Conservation (phyloP, 2,797 vertebrate species). For the Vireo griseus region DNA sequence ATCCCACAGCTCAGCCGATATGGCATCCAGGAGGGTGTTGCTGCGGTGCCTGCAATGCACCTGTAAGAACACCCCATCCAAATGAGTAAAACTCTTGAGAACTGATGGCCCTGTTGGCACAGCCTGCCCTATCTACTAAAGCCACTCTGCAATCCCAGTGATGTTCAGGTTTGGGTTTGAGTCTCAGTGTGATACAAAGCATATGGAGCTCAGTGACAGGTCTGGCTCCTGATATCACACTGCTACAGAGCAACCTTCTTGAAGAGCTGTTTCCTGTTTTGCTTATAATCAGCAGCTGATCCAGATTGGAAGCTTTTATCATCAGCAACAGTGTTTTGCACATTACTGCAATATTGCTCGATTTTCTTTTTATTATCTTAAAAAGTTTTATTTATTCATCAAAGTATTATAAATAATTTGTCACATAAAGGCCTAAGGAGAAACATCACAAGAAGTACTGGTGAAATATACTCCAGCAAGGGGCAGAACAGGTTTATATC, state of each 20-base stretch:
- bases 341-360: background rate
- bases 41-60: background rate
- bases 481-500: background rate
- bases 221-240: background rate
- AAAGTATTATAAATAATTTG: background rate
- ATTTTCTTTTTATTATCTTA: background rate
- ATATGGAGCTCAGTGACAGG: background rate
- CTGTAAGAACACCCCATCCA: background rate
- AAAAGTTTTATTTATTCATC: background rate
- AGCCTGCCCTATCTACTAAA: background rate
- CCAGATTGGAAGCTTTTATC: background rate
- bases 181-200: background rate
- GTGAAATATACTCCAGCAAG: background rate
- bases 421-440: background rate
- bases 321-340: background rate
- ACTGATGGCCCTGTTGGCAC: background rate
- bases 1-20: background rate
- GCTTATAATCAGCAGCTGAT: background rate
- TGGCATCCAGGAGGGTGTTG: accelerated
- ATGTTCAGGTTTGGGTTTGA: background rate
- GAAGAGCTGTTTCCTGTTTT: background rate
- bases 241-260: background rate
- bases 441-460: background rate
- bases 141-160: background rate
- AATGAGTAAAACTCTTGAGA: background rate